Evolutionary conservation across 2,797 vertebrate species (phyloP), one percentile per base, ranked within the genome.

Genomic region (Sebastes kiyomatsui): DNA sequence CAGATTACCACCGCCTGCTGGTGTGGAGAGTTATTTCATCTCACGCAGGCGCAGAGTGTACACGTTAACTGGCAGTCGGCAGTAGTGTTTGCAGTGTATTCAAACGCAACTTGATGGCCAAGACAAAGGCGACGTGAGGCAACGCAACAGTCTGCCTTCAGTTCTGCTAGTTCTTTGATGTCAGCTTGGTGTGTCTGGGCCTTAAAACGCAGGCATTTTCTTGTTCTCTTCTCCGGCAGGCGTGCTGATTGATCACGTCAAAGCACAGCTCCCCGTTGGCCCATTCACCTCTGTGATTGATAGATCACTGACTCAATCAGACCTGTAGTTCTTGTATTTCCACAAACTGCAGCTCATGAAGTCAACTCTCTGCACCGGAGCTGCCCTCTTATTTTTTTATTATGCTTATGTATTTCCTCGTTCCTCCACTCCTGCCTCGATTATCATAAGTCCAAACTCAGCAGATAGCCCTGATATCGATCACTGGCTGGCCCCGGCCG

Each of bases 391-490:
- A 20, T 76, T 59, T 71, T 23, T 73, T 42, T 52, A 52, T 52
- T n/a, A 52, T 74, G 11, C 82, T 66, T 56, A 61, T 75, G 20
- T 23, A 77, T 86, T 81, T 85, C n/a, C 46, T 59, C 4, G 10
- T 46, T 71, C 38, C 78, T 30, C 20, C 22, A 1, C 27, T 69
- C 35, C 22, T 27, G 22, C 38, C 33, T 77, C 4, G 4, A 72
- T 88, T 75, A 83, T 64, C 75, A 68, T 46, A 75, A 80, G 33
- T 67, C 75, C 66, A 61, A 61, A 82, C 32, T 85, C 90, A 84
- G 86, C 87, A 84, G 70, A 81, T 74, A 54, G 60, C 49, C 52
- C n/a, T 23, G 70, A 52, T 86, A 93, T 92, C 13, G 90, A 94
- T 90, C 77, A 18, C 27, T 9, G 3, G 3, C 60, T 38, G 73